Conservation (phyloP, 2,888 invertebrate species). For the Andrena fulva region DNA sequence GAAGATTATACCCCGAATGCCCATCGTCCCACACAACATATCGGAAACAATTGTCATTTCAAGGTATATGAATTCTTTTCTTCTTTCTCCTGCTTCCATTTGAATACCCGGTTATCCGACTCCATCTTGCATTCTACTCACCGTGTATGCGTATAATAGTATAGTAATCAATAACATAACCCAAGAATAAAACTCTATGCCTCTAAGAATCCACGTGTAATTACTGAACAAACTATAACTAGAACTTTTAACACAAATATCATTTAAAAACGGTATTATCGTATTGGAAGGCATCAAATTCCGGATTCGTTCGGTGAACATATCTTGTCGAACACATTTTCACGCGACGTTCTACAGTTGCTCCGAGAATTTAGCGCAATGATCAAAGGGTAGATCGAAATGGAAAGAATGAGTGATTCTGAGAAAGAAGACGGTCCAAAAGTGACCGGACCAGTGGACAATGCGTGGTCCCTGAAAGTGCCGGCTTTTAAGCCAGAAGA, state of each 20-base stretch:
- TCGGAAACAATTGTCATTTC: not conserved
- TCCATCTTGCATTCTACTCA: constrained; percentile 4
- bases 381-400: constrained; percentile 14
- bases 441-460: constrained; percentile 88
- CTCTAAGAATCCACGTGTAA: constrained; percentile 2
- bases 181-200: not conserved
- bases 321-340: not conserved
- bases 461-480: constrained; percentile 95
- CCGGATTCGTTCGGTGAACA: not conserved
- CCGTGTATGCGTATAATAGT: not conserved
- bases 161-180: constrained; percentile 41
- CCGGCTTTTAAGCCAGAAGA: constrained; percentile 95
- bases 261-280: not conserved
- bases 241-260: not conserved
- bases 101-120: not conserved
- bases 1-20: too few species aligned
- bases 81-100: not conserved
- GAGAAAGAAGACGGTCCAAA: constrained; percentile 79
- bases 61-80: not conserved
- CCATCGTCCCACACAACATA: too few species aligned
- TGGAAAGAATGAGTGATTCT: constrained; percentile 78
- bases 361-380: constrained; percentile 8
- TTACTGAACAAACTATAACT: not conserved
- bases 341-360: not conserved
- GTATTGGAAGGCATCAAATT: not conserved